Evolutionary conservation across 2,888 invertebrate species (phyloP).

Genomic region (Heliconius ethilla): DNA sequence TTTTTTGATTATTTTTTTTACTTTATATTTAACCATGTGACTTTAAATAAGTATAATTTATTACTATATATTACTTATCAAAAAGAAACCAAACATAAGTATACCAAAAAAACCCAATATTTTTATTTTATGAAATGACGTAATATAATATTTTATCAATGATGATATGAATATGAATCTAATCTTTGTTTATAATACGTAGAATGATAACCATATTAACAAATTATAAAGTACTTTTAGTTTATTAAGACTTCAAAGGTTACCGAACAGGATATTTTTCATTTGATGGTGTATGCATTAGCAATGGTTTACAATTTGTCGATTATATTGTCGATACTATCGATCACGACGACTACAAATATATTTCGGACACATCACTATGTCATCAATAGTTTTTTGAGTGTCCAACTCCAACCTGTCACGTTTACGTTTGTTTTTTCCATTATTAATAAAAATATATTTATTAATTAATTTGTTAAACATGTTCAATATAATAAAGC

Average conservation of each 20-base stretch:
- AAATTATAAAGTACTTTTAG: background rate
- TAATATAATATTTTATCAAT: no score
- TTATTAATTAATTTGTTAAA: constrained; percentile 17
- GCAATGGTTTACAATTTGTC: background rate
- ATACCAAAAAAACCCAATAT: background rate
- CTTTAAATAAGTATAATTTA: background rate
- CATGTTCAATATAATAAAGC: constrained; percentile 31
- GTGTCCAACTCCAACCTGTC: constrained; percentile 17
- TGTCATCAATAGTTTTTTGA: constrained; percentile 35
- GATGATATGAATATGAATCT: background rate
- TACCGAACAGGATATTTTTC: background rate
- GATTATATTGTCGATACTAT: background rate
- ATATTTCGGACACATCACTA: constrained; percentile 18
- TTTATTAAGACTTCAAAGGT: background rate
- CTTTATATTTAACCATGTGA: background rate
- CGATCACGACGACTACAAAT: background rate
- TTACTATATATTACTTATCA: background rate
- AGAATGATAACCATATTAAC: background rate
- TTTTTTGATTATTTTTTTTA: background rate
- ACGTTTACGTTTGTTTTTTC: constrained; percentile 34
- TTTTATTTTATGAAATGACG: no score
- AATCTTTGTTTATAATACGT: background rate
- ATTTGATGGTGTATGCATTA: background rate
- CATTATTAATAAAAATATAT: constrained; percentile 12
- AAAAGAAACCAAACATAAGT: background rate